Evolutionary conservation across 2,888 invertebrate genomes (phyloP).

Genomic region (Herminia tarsipennalis): DNA sequence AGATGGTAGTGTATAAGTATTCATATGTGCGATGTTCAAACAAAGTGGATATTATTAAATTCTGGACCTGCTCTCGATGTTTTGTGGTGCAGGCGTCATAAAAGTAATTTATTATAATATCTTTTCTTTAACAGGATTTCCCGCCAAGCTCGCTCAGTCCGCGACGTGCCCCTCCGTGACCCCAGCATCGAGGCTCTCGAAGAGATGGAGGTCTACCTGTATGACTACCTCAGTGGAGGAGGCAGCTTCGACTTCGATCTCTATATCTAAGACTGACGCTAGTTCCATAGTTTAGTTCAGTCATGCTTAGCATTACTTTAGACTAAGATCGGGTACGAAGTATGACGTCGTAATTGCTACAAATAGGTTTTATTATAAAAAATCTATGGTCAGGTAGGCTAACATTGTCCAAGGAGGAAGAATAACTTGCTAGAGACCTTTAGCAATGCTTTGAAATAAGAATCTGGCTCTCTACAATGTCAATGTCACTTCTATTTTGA

Average conservation of each 20-base stretch:
- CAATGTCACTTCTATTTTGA: too few species aligned
- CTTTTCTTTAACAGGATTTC: conserved; percentile 57
- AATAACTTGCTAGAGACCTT: too few species aligned
- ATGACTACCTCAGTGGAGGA: conserved; percentile 87
- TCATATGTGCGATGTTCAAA: too few species aligned
- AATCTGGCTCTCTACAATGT: too few species aligned
- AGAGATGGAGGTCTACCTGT: conserved; percentile 86
- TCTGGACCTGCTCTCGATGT: too few species aligned
- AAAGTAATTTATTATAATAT: not conserved
- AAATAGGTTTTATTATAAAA: not conserved
- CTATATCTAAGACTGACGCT: conserved; percentile 60
- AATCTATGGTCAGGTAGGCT: not conserved
- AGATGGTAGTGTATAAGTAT: too few species aligned
- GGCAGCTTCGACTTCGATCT: conserved; percentile 85
- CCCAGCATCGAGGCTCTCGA: conserved; percentile 81
- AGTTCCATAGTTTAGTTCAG: conserved; percentile 33
- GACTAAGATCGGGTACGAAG: not conserved
- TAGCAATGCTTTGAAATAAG: too few species aligned
- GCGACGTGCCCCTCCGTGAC: conserved; percentile 68
- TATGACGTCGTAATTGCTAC: too few species aligned
- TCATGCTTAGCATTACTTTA: conserved; percentile 26
- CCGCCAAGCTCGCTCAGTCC: conserved; percentile 80
- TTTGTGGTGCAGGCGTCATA: too few species aligned
- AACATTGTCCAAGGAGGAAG: too few species aligned
- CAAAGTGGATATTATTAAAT: too few species aligned